Conservation (phyloP, 1,140 invertebrate genomes). For the Helicorthomorpha holstii region DNA sequence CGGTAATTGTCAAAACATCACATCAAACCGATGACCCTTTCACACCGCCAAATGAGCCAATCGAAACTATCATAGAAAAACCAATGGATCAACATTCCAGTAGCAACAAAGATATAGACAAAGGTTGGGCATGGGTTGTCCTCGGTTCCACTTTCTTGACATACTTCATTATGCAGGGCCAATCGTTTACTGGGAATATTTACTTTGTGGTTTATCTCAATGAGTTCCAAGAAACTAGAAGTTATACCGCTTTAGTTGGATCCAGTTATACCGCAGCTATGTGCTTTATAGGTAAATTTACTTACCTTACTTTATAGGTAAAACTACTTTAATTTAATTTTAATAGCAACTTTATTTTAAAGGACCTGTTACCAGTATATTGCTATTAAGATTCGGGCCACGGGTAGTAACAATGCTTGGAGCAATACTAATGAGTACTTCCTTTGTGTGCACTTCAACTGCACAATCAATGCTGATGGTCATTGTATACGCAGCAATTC, state of each 20-base stretch:
- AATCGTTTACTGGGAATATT: constrained; percentile 16
- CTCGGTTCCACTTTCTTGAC: constrained; percentile 12
- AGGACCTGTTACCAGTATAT: background rate
- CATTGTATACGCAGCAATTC: too few species aligned
- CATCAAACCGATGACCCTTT: too few species aligned
- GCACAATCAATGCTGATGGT: background rate
- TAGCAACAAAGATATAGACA: constrained; percentile 14
- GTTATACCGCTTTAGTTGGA: constrained; percentile 20
- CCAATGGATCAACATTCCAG: too few species aligned
- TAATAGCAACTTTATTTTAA: background rate
- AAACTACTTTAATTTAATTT: background rate
- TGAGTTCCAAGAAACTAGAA: constrained; percentile 17
- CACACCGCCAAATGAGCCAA: too few species aligned
- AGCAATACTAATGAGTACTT: background rate
- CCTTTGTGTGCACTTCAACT: background rate
- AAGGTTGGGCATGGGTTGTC: constrained; percentile 21
- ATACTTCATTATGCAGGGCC: constrained; percentile 13
- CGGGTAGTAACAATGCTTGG: background rate
- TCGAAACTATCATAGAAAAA: too few species aligned
- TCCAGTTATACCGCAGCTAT: background rate
- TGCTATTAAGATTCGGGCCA: background rate
- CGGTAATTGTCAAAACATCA: too few species aligned
- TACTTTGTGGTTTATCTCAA: constrained; percentile 17
- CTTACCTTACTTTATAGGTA: background rate
- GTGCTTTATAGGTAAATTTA: background rate